Evolutionary conservation across 1,140 invertebrate genomes (phyloP), one percentile per base, ranked within the genome.

Genomic region (Teleogryllus occipitalis): DNA sequence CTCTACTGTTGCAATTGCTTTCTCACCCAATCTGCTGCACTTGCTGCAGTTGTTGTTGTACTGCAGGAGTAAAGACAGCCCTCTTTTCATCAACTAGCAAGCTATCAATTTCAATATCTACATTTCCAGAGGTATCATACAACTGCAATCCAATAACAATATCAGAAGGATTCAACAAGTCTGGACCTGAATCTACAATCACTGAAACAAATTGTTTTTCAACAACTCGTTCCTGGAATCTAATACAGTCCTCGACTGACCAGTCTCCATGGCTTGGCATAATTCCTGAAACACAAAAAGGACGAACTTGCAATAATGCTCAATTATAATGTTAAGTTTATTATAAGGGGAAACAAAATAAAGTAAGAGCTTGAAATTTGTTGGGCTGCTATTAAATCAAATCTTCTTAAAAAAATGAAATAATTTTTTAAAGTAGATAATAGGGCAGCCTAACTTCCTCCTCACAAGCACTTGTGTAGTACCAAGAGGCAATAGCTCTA

Each of bases 191-290:
- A 47, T 89, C 87, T 75, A 87, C 85, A 21, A 90, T 86, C 10
- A 88, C 82, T 0, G 89, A 88, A 8, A 90, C 89, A 77, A 90
- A 90, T 39, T 88, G 83, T 80, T 88, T 87, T 15, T 89, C 85
- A 7, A 88, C 87, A n/a, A 89, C 89, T 46, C 90, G 82, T 77
- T 90, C 85, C 82, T 89, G 88, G 82, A 91, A 91, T 72, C 88
- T 83, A 48, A 89, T 82, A 78, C 88, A 89, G 83, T 90, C 89
- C 82, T 89, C 87, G 54, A 89, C 88, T 7, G 86, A 84, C 90
- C 90, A 91, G 84, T 91, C 90, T 80, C 85, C 84, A 81, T 89
- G 87, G 18, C 87, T 85, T 46, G 89, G 89, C 78, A 83, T 86
- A 48, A 90, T 87, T 81, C 89, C 90, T 90, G 83, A 74, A 80